Conservation (phyloP, 2,113 vertebrate species). For the Protomyctophum bolini region DNA sequence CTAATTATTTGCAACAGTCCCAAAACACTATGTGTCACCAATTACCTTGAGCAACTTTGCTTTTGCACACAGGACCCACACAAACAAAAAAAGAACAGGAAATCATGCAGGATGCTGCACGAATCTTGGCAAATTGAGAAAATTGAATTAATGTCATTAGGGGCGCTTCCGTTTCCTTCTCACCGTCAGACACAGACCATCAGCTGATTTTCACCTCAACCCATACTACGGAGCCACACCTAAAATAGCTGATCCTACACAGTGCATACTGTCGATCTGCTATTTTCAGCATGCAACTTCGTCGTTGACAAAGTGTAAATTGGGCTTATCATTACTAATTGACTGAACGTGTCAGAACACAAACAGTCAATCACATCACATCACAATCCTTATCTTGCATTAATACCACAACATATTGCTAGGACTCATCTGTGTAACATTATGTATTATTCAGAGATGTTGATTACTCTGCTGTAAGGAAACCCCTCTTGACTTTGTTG, state of each 20-base stretch:
- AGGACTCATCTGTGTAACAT: slow-evolving; percentile 18
- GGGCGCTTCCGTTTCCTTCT: no score
- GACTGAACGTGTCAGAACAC: slow-evolving; percentile 6
- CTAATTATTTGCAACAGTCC: slow-evolving; percentile 2
- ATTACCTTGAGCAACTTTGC: background rate
- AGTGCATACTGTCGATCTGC: no score
- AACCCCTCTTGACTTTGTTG: background rate
- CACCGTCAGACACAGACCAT: no score
- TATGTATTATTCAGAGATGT: slow-evolving; percentile 2
- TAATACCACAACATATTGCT: slow-evolving; percentile 18
- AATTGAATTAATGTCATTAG: no score
- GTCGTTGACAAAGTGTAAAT: background rate
- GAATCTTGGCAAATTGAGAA: no score
- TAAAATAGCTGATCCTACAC: no score
- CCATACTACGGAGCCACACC: no score
- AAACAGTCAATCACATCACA: slow-evolving; percentile 7
- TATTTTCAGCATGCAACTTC: no score
- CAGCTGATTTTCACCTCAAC: no score
- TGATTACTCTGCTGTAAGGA: background rate
- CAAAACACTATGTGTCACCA: slow-evolving; percentile 2
- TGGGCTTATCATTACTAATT: slow-evolving; percentile 9
- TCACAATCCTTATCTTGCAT: slow-evolving; percentile 29
- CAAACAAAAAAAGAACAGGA: background rate
- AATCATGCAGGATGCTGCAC: no score
- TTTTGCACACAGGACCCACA: slow-evolving; percentile 14